Base-by-base conservation (phyloP, 2,113 vertebrate species). In the Lasiurus cinereus region DNA sequence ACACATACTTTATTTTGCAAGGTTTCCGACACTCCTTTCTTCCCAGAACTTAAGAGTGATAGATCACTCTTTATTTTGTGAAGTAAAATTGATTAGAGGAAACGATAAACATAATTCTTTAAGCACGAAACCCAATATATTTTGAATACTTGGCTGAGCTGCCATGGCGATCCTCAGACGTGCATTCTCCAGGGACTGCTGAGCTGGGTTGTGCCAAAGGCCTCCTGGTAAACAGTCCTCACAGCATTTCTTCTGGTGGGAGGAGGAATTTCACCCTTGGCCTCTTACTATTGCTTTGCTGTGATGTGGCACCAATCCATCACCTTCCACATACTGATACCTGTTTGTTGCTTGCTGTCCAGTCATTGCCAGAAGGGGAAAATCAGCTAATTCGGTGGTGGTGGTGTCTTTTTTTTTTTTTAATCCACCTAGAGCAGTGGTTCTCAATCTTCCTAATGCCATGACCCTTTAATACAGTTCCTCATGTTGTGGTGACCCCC, bases 101-200 rank as follows among this genome's bases (percentile, higher is more conserved):
- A 97, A 94, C 86, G 93, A 93, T 96, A 96, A 95, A 96, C 94
- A 96, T 96, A 96, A 97, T 96, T 97, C 94, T 96, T 94, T 96
- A 94, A 86, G 95, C 69, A 83, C 72, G 95, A 96, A 94, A 78
- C 52, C 31, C 69, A 74, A 77, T 97, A 88, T 91, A 94, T 94
- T 96, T 90, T 92, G 92, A 95, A 94, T 94, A 54, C 94, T 93
- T 88, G 90, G n/a, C 85, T 73, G 29, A 66, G 54, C 78, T 79
- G 27, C 43, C 52, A 2, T 22, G 64, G 82, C 11, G 1, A 43
- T 39, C 5, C 15, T 82, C 31, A 3, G 16, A 15, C 0, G 13
- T 62, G 22, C 3, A 0, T 66, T 83, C 92, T 83, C 85, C 29
- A 7, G 83, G 94, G 74, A 83, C 33, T 9, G 24, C 54, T 11